Evolutionary conservation across 2,888 invertebrate genomes (phyloP).

Genomic region (Cerceris ruficornis): DNA sequence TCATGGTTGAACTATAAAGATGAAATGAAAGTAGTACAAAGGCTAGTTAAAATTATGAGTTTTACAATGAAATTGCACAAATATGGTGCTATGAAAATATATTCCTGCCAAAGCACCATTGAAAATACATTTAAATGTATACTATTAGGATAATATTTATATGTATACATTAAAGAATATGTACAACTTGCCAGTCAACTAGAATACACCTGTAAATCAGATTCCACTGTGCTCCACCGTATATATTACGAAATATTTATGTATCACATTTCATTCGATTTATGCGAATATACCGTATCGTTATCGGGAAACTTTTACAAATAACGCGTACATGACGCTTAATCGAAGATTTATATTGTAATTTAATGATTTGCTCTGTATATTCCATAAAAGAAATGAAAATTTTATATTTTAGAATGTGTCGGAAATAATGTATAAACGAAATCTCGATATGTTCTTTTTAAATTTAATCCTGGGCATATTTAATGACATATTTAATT

Average conservation of each 20-base stretch:
- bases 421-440: not conserved
- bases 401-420: too few relatives aligned
- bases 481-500: slow-evolving; percentile 27
- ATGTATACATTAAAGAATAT: slow-evolving; percentile 58
- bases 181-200: slow-evolving; percentile 62
- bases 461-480: slow-evolving; percentile 17
- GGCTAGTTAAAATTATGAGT: slow-evolving; percentile 46
- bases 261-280: slow-evolving; percentile 33
- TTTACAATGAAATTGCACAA: slow-evolving; percentile 64
- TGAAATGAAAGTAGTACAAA: slow-evolving; percentile 61
- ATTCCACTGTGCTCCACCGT: slow-evolving; percentile 34
- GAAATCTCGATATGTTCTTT: not conserved
- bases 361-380: not conserved
- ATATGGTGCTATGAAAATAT: slow-evolving; percentile 72
- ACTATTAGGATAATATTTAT: slow-evolving; percentile 72
- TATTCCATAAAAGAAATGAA: too few relatives aligned
- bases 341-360: not conserved
- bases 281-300: not conserved
- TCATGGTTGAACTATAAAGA: slow-evolving; percentile 47
- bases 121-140: slow-evolving; percentile 62
- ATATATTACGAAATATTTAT: slow-evolving; percentile 30
- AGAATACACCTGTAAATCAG: slow-evolving; percentile 46
- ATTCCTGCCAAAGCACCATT: slow-evolving; percentile 71
- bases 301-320: slow-evolving; percentile 11
- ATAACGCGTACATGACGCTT: not conserved